phyloP scores from a whole-genome alignment of 2,888 invertebrate genomes.

The Pherbina coryleti region DNA sequence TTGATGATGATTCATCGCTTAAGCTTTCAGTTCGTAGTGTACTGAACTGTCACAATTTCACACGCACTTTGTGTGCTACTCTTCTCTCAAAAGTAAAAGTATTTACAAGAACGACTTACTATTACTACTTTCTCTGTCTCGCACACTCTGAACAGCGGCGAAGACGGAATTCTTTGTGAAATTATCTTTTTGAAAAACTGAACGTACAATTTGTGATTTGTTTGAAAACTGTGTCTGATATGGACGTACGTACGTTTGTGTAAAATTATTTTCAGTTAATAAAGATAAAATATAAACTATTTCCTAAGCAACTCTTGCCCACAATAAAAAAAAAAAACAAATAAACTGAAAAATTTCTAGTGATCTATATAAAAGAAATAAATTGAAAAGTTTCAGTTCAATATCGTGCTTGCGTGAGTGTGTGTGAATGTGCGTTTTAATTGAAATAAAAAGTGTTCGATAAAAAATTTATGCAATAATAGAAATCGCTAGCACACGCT shows the following conservation, averaged over 20 bases:
- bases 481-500: background rate
- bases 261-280: slow-evolving; percentile 5
- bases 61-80: background rate
- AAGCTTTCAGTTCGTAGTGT: background rate
- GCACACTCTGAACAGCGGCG: background rate
- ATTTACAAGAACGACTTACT: too few relatives aligned
- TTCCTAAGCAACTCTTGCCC: background rate
- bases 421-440: background rate
- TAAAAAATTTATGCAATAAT: slow-evolving; percentile 23
- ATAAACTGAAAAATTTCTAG: background rate
- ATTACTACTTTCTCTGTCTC: background rate
- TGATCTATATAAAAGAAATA: background rate
- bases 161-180: background rate
- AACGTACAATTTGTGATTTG: slow-evolving; percentile 8
- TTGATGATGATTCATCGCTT: slow-evolving; percentile 2
- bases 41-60: background rate
- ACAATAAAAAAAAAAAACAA: background rate
- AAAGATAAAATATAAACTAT: background rate
- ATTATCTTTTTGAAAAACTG: slow-evolving; percentile 1
- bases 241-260: background rate
- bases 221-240: background rate
- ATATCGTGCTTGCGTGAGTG: background rate
- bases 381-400: background rate
- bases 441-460: background rate
- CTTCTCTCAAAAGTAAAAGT: background rate